Evolutionary conservation across 2,797 vertebrate species (phyloP), one percentile per base, ranked within the genome.

Genomic region (Emydoidea blandingii): DNA sequence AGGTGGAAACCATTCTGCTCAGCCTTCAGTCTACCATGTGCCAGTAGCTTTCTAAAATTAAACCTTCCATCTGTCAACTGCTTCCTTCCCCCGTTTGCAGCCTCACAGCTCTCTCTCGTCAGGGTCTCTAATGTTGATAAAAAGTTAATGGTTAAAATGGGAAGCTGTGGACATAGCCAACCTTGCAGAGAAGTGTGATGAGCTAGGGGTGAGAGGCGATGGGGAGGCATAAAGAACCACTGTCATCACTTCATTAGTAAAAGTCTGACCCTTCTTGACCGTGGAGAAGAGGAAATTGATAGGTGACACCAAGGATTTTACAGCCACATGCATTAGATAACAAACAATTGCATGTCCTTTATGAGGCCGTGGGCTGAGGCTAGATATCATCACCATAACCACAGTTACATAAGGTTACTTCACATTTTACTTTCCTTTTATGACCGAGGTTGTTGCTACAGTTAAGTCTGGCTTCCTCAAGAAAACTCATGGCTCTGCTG

Each of bases 291-390:
- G 57, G 62, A 91, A 91, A 37, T 29, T 80, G n/a, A 10, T 25
- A 52, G 8, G 37, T 91, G 59, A 50, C 7, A 5, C 12, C 44
- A 31, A 49, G 10, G 29, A 41, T 6, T n/a, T 85, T 91, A 88
- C 68, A 91, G 56, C 41, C 52, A 80, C 86, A 72, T 57, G 53
- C 41, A 34, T 0, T 5, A 81, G n/a, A 65, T 19, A 78, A 8
- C 5, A 1, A 0, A 31, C 83, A 3, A 14, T 27, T 0, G 0
- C 1, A n/a, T 72, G 31, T n/a, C 56, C 50, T 8, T 65, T 23
- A 47, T 82, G 82, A 86, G 16, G 8, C 78, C 15, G 16, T n/a
- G 65, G 79, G 31, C 44, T 87, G 83, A 15, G 65, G n/a, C 3
- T 18, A 79, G 72, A 8, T 62, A 41, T 44, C 79, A 53, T 52